A percentile compares a stretch with the other conserved stretches of the same genome.
Evolutionary conservation across 1,140 invertebrate genomes (phyloP).

Genomic region (Neodiprion lecontei): DNA sequence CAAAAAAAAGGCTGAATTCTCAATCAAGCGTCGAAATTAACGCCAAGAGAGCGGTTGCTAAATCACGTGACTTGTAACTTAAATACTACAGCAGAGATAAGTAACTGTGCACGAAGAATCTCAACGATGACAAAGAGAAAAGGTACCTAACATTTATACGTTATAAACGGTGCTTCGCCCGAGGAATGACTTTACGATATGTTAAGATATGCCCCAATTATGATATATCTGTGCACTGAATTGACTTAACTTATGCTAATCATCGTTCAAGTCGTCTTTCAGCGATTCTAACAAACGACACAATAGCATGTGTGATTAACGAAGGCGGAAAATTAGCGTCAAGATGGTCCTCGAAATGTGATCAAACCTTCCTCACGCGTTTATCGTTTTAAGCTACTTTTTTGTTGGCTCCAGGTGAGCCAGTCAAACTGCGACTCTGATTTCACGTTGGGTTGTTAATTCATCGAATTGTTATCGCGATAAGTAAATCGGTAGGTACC

Average conservation of each 20-base stretch:
- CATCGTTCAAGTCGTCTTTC: neutral
- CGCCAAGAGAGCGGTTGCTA: too few relatives aligned
- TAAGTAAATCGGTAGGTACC: too few relatives aligned
- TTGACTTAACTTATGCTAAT: neutral
- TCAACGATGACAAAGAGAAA: too few relatives aligned
- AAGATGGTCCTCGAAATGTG: neutral
- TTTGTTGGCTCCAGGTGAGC: neutral
- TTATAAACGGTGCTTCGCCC: neutral
- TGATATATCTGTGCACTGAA: neutral
- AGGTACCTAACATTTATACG: too few relatives aligned
- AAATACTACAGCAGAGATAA: too few relatives aligned
- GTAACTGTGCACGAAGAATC: too few relatives aligned
- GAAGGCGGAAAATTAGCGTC: neutral
- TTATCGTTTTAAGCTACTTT: neutral
- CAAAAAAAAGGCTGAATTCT: too few relatives aligned
- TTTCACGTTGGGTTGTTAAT: too few relatives aligned
- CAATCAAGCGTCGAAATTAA: too few relatives aligned
- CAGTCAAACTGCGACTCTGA: neutral
- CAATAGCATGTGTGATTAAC: neutral
- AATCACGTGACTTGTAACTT: too few relatives aligned
- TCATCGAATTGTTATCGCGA: too few relatives aligned
- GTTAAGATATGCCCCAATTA: neutral
- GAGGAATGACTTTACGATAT: neutral
- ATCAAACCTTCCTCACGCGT: neutral
- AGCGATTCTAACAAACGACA: too few relatives aligned